Base-by-base conservation (phyloP, 1,140 invertebrate genomes). In the Chironomus striatipennis region DNA sequence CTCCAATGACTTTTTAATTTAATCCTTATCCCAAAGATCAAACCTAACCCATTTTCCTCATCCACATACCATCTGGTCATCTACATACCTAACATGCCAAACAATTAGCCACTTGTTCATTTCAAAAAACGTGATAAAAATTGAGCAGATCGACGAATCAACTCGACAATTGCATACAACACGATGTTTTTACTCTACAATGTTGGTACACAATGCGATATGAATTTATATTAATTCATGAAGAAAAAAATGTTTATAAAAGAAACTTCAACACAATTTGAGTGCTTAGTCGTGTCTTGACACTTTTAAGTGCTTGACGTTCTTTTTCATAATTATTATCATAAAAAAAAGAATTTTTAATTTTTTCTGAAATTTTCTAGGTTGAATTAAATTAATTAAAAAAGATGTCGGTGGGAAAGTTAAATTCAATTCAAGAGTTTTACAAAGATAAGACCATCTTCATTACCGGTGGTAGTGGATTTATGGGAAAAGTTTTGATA, bases 401-500 rank as follows among this genome's bases (percentile, higher is more conserved):
- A 5, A n/a, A n/a, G 0, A 57, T 15, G n/a, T 12, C n/a, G 12
- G 47, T n/a, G 5, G 12, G 15, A 57, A 57, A 57, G 12, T 57
- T 57, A 15, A 74, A 42, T 74, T 43, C 21, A 42, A 81, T 84
- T 34, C 78, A 80, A 77, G 80, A 81, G 34, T 76, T 82, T 47
- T 78, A 78, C 65, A 77, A 81, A 77, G 73, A 77, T 86, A 77
- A 78, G 42, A 82, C 81, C 74, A 83, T 94, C 21, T 85, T 91
- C 8, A 83, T 91, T 67, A 90, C 88, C 0, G 89, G 89, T 8
- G 87, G 85, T 0, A 86, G 88, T 6, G 89, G 89, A 12, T 92
- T 96, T 76, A 90, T 96, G 86, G 93, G 93, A 7, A 96, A 96
- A 83, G 91, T 95, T 1, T 83, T 94, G 8, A 87, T 94, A 1